phyloP scores from a whole-genome alignment of 2,797 vertebrate species.

The Dermochelys coriacea region DNA sequence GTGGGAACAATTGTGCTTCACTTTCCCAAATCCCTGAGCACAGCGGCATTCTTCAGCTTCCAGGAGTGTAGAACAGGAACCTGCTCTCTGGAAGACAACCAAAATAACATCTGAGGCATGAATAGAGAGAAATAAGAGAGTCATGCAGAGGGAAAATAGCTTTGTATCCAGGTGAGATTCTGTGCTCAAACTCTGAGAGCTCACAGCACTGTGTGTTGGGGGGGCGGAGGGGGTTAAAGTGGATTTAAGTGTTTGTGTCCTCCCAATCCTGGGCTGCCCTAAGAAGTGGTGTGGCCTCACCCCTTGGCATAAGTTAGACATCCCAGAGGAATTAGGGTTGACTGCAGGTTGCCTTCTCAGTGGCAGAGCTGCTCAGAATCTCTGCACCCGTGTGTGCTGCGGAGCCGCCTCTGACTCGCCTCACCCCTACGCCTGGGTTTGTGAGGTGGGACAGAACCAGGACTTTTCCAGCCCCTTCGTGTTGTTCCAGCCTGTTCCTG shows the following conservation, averaged over 20 bases:
- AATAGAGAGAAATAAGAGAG: neutral
- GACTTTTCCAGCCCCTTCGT: neutral
- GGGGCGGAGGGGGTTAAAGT: neutral
- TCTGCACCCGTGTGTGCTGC: accelerated
- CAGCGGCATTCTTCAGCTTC: constrained; percentile 20
- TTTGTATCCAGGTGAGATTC: neutral
- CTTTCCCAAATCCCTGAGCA: constrained; percentile 5
- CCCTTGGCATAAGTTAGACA: neutral
- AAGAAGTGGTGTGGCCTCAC: neutral
- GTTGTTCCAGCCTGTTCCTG: neutral
- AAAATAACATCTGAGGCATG: neutral
- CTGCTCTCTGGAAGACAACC: neutral
- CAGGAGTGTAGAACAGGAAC: constrained; percentile 5
- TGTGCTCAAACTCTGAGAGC: neutral
- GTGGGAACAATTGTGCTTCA: constrained; percentile 52
- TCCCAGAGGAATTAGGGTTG: neutral
- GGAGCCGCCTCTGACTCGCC: neutral
- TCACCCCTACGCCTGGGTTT: neutral
- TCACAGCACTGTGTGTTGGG: neutral
- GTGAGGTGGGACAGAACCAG: neutral
- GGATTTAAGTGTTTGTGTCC: too few species aligned
- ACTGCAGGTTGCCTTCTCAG: neutral
- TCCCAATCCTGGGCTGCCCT: neutral
- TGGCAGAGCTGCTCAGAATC: too few species aligned
- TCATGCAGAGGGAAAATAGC: neutral